phyloP scores from a whole-genome alignment of 35 echinoderm and acorn worm species.

The Lytechinus variegatus region DNA sequence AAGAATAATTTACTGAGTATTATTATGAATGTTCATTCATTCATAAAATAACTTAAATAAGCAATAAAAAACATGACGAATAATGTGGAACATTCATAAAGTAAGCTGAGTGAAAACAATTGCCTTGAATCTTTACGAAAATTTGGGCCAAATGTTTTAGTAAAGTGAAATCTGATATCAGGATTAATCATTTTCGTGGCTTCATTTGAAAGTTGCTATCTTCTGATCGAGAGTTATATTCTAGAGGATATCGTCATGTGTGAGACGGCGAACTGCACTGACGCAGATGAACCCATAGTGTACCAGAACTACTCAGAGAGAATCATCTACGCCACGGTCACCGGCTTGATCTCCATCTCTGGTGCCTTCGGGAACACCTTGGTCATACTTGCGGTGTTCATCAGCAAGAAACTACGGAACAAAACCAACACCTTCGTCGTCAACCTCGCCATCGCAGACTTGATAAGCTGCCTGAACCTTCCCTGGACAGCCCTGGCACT shows the following conservation, averaged over 20 bases:
- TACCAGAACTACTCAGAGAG: slow-evolving; percentile 40
- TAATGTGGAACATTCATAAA: too few relatives aligned
- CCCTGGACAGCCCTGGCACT: slow-evolving; percentile 72
- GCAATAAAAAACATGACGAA: too few relatives aligned
- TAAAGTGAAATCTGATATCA: too few relatives aligned
- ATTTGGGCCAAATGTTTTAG: too few relatives aligned
- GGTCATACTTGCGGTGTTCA: slow-evolving; percentile 69
- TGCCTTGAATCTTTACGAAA: too few relatives aligned
- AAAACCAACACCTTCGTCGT: slow-evolving; percentile 81
- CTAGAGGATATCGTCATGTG: neutral
- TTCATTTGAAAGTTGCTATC: too few relatives aligned
- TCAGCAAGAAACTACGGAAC: slow-evolving; percentile 73
- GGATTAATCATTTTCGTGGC: too few relatives aligned
- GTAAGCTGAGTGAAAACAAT: too few relatives aligned
- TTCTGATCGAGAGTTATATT: neutral
- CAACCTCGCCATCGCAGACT: slow-evolving; percentile 75
- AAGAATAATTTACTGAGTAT: too few relatives aligned
- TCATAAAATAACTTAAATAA: too few relatives aligned
- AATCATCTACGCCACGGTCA: slow-evolving; percentile 50
- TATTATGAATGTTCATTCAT: too few relatives aligned
- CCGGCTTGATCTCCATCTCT: slow-evolving; percentile 47
- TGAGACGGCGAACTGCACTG: neutral
- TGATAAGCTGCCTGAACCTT: slow-evolving; percentile 77
- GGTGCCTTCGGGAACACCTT: slow-evolving; percentile 75
- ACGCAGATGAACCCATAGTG: neutral